These are phyloP conservation scores for Charina bottae DNA, from an alignment of 2,113 vertebrate species.

Conservation along the genomic window DNA sequence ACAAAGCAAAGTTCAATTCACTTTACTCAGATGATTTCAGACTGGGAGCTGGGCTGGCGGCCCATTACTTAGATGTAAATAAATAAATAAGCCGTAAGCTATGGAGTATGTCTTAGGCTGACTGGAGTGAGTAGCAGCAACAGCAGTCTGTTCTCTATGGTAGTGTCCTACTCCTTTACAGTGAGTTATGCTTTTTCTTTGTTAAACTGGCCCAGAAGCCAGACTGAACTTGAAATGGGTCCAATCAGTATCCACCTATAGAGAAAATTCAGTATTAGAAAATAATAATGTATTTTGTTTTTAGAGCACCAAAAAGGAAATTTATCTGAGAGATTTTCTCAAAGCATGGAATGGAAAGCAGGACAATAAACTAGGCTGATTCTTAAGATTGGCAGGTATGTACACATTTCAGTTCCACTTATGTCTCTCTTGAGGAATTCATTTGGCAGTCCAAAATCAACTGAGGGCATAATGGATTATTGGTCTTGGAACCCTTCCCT, in stretches of 20 bases:
- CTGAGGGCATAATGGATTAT: neutral
- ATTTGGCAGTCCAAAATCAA: conserved; percentile 1
- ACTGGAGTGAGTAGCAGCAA: neutral
- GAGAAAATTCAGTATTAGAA: neutral
- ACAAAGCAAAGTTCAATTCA: neutral
- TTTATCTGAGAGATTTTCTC: neutral
- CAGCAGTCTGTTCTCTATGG: neutral
- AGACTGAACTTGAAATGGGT: neutral
- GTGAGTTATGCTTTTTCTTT: neutral
- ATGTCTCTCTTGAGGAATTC: neutral
- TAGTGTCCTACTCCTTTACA: neutral
- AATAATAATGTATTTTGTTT: neutral
- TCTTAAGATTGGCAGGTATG: neutral
- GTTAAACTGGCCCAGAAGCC: neutral
- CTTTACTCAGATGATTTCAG: neutral
- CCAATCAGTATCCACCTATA: neutral
- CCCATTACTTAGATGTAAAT: neutral
- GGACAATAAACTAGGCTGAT: neutral
- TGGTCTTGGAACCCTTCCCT: conserved; percentile 3
- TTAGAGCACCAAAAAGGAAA: neutral
- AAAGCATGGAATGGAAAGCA: neutral
- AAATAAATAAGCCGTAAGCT: neutral
- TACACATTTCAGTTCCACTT: neutral
- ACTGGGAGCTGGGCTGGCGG: neutral
- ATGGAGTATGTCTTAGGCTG: no score